Base-by-base conservation (phyloP, 2,888 invertebrate genomes). In the Epistrophella euchroma region DNA sequence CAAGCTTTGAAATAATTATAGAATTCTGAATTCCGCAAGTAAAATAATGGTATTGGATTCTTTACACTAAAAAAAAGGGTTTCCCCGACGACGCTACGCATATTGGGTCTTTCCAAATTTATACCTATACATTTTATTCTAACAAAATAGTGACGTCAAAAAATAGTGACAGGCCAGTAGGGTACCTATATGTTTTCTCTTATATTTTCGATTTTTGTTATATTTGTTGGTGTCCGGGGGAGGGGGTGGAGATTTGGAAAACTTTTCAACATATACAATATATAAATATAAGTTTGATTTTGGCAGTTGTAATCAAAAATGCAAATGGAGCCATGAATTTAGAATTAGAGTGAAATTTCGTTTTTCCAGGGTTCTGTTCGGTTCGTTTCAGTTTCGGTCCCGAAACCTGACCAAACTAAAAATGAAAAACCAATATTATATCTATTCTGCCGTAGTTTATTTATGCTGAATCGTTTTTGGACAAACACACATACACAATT, bases 301-400 rank as follows among this genome's bases (percentile, higher is more conserved):
- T 84, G 89, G 89, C 90, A 89, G 89, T 88, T 91, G 90, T 90
- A 91, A 91, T 91, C 91, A 91, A 91, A 91, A 91, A 91, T 91
- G 91, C 91, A 91, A 91, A 91, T 91, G 90, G 90, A 91, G 90
- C 90, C 91, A 90, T 90, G 91, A 91, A 90, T 91, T 91, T 89
- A 89, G 90, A 90, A 91, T 91, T 89, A 90, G 89, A 89, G 90
- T 90, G 89, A 89, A 88, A 89, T 89, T 81, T 73, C 64, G 73
- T 77, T 85, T 70, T 81, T 68, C 7, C 15, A 45, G 45, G 32
- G 45, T 62, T 40, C 68, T 62, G 76, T 75, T 75, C 40, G 76
- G 60, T 72, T 81, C 68, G 73, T 68, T 76, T 40, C 68, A 62
- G 70, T 73, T 76, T 70, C 58, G 66, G 72, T 80, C 81, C 45